Conservation (phyloP, 2,797 vertebrate genomes). For the Arnoldichthys spilopterus region DNA sequence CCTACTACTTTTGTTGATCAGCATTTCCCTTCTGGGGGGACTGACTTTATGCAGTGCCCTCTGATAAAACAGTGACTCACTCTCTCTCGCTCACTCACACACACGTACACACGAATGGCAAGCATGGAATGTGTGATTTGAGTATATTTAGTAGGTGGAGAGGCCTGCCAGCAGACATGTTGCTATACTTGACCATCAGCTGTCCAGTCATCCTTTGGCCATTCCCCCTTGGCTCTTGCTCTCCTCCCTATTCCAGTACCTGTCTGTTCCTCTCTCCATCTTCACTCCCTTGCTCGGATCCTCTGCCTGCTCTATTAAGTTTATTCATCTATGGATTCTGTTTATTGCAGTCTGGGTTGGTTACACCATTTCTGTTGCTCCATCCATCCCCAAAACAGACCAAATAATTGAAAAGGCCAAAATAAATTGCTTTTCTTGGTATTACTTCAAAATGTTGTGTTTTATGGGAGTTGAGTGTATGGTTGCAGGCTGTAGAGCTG, state of each 20-base stretch:
- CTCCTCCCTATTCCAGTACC: constrained; percentile 28
- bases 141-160: constrained; percentile 80
- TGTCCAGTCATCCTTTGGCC: constrained; percentile 63
- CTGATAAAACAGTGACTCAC: constrained; percentile 26
- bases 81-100: constrained; percentile 1
- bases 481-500: not conserved
- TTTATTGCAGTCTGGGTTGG: not conserved
- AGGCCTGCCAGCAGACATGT: constrained; percentile 72
- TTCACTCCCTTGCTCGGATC: constrained; percentile 6
- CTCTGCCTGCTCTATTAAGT: constrained; percentile 25
- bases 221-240: constrained; percentile 8
- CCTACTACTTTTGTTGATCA: not conserved
- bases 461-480: no score
- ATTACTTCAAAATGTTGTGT: not conserved
- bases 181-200: constrained; percentile 79
- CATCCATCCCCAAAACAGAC: no score
- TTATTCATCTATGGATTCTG: constrained; percentile 17
- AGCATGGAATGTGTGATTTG: constrained; percentile 62
- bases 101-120: constrained; percentile 43
- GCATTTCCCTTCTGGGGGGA: constrained; percentile 1
- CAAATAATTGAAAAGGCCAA: no score
- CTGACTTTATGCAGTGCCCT: constrained; percentile 7
- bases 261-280: constrained; percentile 28
- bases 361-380: no score
- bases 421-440: not conserved